Evolutionary conservation across 2,888 invertebrate species (phyloP), one percentile per base, ranked within the genome.

Genomic region (Sialis lutaria): DNA sequence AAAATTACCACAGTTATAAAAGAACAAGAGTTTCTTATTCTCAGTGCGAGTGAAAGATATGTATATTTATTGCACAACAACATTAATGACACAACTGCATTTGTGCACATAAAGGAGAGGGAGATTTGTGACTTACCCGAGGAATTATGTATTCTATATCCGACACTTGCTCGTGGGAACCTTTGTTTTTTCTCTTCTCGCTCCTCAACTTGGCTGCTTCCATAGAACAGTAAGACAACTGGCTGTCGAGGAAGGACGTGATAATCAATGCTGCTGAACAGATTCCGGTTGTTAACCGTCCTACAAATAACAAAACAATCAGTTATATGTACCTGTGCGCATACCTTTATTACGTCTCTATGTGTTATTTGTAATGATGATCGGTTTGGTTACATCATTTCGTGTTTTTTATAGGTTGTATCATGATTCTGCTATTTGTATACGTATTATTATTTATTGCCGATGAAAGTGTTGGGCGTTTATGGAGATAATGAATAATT

Each of bases 131-230:
- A 45, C 65, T 63, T 60, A 70, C 70, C 63, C 69, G 65, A 49
- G 69, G 69, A 55, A 70, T 67, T 53, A 70, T 69, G 58, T 70
- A 70, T 57, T 70, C 70, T 50, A 68, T 67, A 56, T 70, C 70
- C 7, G 68, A 65, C 44, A 67, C 63, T 55, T 66, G 65, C 55
- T 67, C 66, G 55, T 65, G 65, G 45, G 64, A 63, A 50, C 62
- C 60, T 52, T 52, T 33, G 49, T 33, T 41, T 48, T 48, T 49
- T 50, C 55, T 54, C 52, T 55, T 53, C 52, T 54, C 59, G 52
- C 55, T 54, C 52, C 53, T 59, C 44, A 53, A 55, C 13, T 45
- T 41, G 48, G 58, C 53, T 43, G 58, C 58, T 55, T 67, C 66
- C 60, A 68, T 64, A 32, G 67, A 67, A 56, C 69, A 70, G 56